These are phyloP conservation scores for Wiebesia pumilae DNA, from an alignment of 1,140 invertebrate species.

Conservation along the genomic window DNA sequence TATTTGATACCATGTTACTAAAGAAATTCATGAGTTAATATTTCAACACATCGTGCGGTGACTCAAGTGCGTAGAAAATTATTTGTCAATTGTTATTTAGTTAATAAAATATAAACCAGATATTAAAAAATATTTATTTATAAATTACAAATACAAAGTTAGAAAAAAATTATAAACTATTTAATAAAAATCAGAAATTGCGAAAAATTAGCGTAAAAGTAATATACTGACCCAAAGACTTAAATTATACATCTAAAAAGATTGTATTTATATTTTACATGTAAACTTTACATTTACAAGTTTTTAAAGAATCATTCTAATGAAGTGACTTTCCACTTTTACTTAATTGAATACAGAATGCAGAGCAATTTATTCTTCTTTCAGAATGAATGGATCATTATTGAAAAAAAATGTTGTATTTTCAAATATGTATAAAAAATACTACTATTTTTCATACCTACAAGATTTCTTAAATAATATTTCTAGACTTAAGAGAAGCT, in stretches of 20 bases:
- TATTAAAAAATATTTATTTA: conserved; percentile 14
- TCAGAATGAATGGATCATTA: not conserved
- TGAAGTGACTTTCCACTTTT: not conserved
- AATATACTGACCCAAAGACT: not conserved
- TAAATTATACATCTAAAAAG: not conserved
- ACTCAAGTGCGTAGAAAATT: not conserved
- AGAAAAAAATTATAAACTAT: not conserved
- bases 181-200: not conserved
- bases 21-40: not conserved
- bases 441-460: not conserved
- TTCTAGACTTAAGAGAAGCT: not conserved
- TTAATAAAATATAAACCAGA: not conserved
- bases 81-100: not conserved
- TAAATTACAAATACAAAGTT: not conserved
- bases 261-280: not conserved
- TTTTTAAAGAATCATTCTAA: not conserved
- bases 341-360: not conserved
- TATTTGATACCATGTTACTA: not conserved
- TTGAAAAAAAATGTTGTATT: not conserved
- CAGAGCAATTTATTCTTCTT: not conserved
- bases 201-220: not conserved
- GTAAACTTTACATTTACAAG: not conserved
- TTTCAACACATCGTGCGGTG: not conserved
- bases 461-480: not conserved
- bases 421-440: not conserved